phyloP scores from a whole-genome alignment of 1,140 invertebrate species.

The Brachionus sp. region DNA sequence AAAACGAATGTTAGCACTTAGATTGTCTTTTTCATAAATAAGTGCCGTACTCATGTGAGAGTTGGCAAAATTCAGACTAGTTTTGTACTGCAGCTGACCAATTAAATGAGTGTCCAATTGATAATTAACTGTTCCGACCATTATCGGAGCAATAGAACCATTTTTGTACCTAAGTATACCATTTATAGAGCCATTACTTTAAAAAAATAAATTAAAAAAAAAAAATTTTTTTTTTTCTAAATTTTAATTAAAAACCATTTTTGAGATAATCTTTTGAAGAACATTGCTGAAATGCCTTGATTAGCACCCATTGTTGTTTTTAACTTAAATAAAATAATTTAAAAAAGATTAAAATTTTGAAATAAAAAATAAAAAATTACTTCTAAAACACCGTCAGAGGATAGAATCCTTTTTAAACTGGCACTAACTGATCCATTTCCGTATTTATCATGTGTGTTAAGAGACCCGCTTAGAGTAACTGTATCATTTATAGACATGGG shows the following conservation, averaged over 20 bases:
- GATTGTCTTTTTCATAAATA: not conserved
- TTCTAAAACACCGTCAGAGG: not conserved
- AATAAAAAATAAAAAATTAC: not conserved
- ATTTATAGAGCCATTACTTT: not conserved
- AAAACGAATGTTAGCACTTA: conserved; percentile 45
- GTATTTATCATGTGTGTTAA: conserved; percentile 7
- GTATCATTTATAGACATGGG: conserved; percentile 11
- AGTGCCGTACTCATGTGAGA: not conserved
- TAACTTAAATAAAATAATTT: not conserved
- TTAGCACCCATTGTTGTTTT: conserved; percentile 29
- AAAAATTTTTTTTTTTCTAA: not conserved
- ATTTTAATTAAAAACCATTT: conserved; percentile 3
- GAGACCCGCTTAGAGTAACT: not conserved
- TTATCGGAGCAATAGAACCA: not conserved
- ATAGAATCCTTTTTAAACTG: not conserved
- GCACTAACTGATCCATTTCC: conserved; percentile 32
- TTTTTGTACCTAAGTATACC: not conserved
- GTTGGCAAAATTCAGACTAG: not conserved
- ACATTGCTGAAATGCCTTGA: not conserved
- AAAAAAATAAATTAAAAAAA: not conserved
- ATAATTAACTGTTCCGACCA: not conserved
- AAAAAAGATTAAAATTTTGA: not conserved
- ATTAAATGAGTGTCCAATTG: conserved; percentile 1
- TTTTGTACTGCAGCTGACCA: conserved; percentile 24
- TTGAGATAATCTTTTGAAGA: conserved; percentile 30